These are phyloP conservation scores for Asteroscopus sphinx DNA, from an alignment of 2,888 invertebrate genomes.

Conservation along the genomic window DNA sequence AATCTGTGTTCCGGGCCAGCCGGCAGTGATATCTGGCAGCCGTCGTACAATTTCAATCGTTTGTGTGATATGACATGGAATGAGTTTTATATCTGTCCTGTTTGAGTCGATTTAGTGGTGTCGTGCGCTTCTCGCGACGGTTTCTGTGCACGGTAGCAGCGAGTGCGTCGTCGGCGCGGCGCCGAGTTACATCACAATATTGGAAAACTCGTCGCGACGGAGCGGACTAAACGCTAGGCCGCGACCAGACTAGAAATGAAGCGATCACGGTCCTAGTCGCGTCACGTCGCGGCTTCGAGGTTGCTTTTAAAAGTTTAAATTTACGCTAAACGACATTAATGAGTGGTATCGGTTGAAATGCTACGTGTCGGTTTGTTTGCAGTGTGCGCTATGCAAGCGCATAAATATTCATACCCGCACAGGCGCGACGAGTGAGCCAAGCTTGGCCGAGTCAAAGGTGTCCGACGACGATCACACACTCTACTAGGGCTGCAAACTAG, in stretches of 20 bases:
- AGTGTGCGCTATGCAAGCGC: slow-evolving; percentile 70
- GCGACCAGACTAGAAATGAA: slow-evolving; percentile 78
- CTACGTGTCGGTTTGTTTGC: slow-evolving; percentile 66
- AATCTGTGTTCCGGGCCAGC: slow-evolving; percentile 34
- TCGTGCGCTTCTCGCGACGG: slow-evolving; percentile 53
- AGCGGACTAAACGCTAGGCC: slow-evolving; percentile 73
- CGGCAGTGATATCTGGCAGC: slow-evolving; percentile 55
- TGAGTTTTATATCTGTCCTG: slow-evolving; percentile 58
- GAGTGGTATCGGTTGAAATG: slow-evolving; percentile 73
- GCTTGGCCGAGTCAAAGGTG: slow-evolving; percentile 79
- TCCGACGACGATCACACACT: slow-evolving; percentile 64
- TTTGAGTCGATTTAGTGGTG: slow-evolving; percentile 56
- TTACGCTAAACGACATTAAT: slow-evolving; percentile 83
- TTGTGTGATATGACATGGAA: slow-evolving; percentile 59
- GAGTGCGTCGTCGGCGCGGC: slow-evolving; percentile 75
- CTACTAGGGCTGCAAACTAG: slow-evolving; percentile 60
- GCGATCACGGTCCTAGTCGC: slow-evolving; percentile 66
- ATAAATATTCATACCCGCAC: slow-evolving; percentile 79
- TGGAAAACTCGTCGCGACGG: slow-evolving; percentile 82
- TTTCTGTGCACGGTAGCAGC: slow-evolving; percentile 61
- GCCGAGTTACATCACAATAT: slow-evolving; percentile 85
- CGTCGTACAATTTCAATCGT: slow-evolving; percentile 51
- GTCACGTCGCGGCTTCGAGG: slow-evolving; percentile 76
- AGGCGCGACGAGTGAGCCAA: slow-evolving; percentile 72
- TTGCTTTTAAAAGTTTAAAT: slow-evolving; percentile 84